Percentiles rank a stretch among this genome's conserved stretches.
Conservation (phyloP, 2,113 vertebrate genomes). For the Montifringilla adamsi region DNA sequence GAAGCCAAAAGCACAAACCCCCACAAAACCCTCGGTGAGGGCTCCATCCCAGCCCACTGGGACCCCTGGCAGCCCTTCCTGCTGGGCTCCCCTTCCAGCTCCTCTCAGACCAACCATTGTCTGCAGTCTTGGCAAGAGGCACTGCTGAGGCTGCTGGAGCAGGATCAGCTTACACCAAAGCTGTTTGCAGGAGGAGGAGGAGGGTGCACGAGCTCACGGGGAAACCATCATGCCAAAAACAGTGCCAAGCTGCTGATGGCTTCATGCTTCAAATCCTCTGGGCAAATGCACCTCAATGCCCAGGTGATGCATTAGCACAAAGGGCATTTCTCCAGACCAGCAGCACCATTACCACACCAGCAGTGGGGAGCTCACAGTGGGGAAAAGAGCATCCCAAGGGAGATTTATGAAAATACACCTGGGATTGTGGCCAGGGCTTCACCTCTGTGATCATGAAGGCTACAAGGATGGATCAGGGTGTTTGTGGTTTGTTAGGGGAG, state of each 20-base stretch:
- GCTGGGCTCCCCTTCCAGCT: neutral
- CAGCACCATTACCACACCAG: neutral
- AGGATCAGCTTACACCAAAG: neutral
- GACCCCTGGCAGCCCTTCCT: constrained; percentile 1
- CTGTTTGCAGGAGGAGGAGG: neutral
- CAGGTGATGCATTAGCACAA: neutral
- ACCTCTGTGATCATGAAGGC: neutral
- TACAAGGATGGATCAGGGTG: neutral
- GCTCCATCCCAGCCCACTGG: neutral
- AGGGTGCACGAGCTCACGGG: neutral
- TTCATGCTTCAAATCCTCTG: neutral
- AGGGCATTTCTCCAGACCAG: neutral
- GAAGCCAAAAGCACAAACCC: neutral
- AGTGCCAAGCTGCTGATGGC: neutral
- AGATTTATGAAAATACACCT: neutral
- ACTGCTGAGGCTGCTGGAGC: neutral
- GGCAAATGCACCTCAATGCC: neutral
- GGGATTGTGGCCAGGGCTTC: neutral
- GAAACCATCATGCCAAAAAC: neutral
- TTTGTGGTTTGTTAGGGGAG: neutral
- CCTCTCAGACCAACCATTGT: constrained; percentile 26
- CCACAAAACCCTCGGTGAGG: neutral
- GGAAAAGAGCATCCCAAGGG: neutral
- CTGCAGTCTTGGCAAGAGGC: constrained; percentile 27
- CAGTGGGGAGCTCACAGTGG: neutral